Percentiles rank a stretch among this genome's conserved stretches.
Conservation (phyloP, 2,797 vertebrate genomes). For the Clarias fuscus region DNA sequence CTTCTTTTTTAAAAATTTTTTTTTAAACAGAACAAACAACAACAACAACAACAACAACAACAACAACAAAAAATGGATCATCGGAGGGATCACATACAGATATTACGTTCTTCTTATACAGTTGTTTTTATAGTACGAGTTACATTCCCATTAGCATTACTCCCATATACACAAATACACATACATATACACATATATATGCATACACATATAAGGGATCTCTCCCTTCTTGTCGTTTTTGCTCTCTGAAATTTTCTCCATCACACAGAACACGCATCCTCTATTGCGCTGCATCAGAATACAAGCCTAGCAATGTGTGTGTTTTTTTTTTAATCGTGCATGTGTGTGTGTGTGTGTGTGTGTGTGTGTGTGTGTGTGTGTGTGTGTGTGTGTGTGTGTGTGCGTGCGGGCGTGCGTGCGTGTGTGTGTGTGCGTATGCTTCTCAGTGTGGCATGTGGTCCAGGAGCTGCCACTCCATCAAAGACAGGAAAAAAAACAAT, state of each 20-base stretch:
- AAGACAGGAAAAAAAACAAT: neutral
- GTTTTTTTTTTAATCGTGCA: neutral
- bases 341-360: neutral
- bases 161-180: no score
- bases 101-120: no score
- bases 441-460: neutral
- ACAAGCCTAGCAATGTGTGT: neutral
- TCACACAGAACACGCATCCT: neutral
- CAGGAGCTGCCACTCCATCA: neutral
- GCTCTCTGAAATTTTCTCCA: neutral
- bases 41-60: no score
- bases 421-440: neutral
- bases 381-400: neutral
- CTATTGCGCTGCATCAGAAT: neutral
- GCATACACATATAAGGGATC: no score
- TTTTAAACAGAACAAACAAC: no score
- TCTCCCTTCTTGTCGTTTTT: neutral
- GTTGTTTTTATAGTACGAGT: no score
- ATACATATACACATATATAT: no score
- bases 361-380: neutral
- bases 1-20: no score
- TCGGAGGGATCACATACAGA: no score
- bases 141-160: no score
- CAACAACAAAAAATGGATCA: no score
- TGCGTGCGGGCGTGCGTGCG: neutral